Conservation (phyloP, 2,797 vertebrate genomes). For the Rhinatrema bivittatum region DNA sequence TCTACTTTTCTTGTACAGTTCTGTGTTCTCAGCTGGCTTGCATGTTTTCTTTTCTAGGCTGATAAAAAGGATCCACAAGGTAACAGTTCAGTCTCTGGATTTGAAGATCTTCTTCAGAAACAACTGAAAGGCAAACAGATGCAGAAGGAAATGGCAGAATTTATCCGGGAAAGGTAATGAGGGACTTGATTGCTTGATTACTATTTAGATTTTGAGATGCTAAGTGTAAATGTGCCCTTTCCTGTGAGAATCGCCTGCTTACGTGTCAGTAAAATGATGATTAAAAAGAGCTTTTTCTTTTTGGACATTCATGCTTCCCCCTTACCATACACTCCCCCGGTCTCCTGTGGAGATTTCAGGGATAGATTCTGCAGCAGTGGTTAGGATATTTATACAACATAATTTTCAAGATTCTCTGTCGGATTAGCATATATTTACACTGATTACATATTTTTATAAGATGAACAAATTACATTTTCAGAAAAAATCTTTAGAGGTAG, state of each 20-base stretch:
- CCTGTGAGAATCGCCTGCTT: background rate
- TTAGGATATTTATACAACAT: no score
- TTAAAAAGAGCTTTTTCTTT: background rate
- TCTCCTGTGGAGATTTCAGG: no score
- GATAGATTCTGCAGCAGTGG: no score
- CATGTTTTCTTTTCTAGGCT: slow-evolving; percentile 61
- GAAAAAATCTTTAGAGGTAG: no score
- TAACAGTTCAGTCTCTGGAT: slow-evolving; percentile 79
- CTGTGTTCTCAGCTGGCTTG: no score
- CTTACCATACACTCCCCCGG: no score
- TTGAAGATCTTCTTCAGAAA: slow-evolving; percentile 92
- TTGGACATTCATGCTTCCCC: no score
- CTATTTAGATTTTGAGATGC: background rate
- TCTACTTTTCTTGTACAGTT: no score
- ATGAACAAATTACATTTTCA: no score
- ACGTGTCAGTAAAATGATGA: background rate
- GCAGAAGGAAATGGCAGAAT: slow-evolving; percentile 98
- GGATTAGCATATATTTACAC: no score
- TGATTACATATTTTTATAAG: no score
- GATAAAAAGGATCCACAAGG: slow-evolving; percentile 90
- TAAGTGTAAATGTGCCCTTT: background rate
- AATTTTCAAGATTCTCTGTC: no score
- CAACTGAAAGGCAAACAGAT: slow-evolving; percentile 96
- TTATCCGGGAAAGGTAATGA: slow-evolving; percentile 85
- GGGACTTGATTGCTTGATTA: background rate